Evolutionary conservation across 2,888 invertebrate genomes (phyloP).

Genomic region (Trichopoda pennipes): DNA sequence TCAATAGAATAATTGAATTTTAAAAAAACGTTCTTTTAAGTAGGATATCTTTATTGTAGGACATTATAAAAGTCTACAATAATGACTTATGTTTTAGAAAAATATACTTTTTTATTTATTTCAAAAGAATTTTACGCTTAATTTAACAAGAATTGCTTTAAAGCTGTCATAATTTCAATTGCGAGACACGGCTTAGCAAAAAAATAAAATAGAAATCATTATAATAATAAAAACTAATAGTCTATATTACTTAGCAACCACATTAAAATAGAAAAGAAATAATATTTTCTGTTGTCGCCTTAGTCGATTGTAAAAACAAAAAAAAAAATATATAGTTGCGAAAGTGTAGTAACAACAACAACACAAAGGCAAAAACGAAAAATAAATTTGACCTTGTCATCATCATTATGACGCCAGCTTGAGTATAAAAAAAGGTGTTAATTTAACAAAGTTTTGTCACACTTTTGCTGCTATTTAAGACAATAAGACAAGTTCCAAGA

Average conservation of each 20-base stretch:
- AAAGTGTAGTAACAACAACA: too few species aligned
- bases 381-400: conserved; percentile 56
- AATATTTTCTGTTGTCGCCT: not conserved
- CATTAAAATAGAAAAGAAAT: conserved; percentile 22
- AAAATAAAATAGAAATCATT: conserved; percentile 13
- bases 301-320: not conserved
- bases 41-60: too few species aligned
- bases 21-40: too few species aligned
- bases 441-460: conserved; percentile 41
- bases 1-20: too few species aligned
- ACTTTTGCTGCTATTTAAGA: not conserved
- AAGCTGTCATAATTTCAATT: conserved; percentile 73
- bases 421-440: conserved; percentile 51
- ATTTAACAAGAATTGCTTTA: conserved; percentile 75
- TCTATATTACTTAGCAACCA: not conserved
- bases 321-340: too few species aligned
- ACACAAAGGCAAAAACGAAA: too few species aligned
- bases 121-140: conserved; percentile 74
- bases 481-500: not conserved
- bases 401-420: conserved; percentile 44
- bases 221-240: conserved; percentile 20
- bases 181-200: conserved; percentile 72
- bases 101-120: not conserved
- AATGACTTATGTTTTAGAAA: too few species aligned
- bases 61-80: too few species aligned